Percentiles rank a stretch among this genome's conserved stretches.
Evolutionary conservation across 2,888 invertebrate species (phyloP).

Genomic region (Microplitis deprimator): DNA sequence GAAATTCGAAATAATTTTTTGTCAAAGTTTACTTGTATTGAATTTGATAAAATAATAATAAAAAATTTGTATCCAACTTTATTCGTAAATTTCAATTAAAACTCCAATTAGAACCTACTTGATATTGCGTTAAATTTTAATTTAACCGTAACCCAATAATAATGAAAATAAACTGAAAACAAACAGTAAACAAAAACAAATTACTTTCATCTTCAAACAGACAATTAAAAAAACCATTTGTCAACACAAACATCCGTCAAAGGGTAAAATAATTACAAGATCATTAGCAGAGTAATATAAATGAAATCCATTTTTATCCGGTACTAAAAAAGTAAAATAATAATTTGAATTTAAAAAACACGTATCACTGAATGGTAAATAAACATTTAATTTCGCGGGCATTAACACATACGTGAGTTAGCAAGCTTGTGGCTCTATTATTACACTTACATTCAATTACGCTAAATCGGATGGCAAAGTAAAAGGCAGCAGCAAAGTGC

Average conservation of each 20-base stretch:
- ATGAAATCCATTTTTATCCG: neutral
- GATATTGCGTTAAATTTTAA: neutral
- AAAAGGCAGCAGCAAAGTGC: conserved; percentile 9
- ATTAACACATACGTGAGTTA: too few species aligned
- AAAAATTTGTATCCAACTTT: too few species aligned
- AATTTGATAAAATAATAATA: too few species aligned
- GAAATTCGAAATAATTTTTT: too few species aligned
- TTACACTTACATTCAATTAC: conserved; percentile 20
- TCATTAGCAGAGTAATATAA: neutral
- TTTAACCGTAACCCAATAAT: neutral
- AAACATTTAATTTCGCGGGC: too few species aligned
- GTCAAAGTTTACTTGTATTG: too few species aligned
- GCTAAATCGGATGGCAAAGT: neutral
- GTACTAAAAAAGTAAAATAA: neutral
- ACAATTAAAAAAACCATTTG: neutral
- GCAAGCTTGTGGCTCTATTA: conserved; percentile 6
- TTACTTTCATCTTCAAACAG: neutral
- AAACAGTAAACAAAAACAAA: neutral
- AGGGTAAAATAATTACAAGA: neutral
- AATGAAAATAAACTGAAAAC: neutral
- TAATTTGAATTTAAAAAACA: too few species aligned
- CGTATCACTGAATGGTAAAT: too few species aligned
- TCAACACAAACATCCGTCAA: neutral
- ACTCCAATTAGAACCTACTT: neutral
- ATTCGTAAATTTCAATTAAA: too few species aligned